These are phyloP conservation scores for Marmota monax DNA, from an alignment of 2,113 vertebrate species.

Conservation along the genomic window DNA sequence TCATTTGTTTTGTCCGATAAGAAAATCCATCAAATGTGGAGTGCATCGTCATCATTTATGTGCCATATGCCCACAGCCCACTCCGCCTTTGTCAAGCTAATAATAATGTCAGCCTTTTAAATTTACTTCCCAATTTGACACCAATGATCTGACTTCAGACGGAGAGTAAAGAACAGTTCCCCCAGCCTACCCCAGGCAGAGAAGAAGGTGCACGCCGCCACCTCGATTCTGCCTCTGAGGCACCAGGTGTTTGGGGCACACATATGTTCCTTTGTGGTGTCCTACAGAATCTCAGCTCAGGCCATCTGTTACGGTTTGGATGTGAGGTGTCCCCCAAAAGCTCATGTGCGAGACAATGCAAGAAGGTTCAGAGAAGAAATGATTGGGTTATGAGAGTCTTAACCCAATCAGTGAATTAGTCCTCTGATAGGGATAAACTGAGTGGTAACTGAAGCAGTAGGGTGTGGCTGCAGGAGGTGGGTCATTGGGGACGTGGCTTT, in stretches of 20 bases:
- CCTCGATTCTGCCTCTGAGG: neutral
- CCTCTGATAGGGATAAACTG: too few relatives aligned
- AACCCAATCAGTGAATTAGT: too few relatives aligned
- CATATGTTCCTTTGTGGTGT: neutral
- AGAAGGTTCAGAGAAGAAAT: too few relatives aligned
- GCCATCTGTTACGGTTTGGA: too few relatives aligned
- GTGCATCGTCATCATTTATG: neutral
- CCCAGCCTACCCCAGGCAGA: neutral
- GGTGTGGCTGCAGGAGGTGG: too few relatives aligned
- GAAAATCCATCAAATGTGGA: neutral
- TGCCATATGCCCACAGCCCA: neutral
- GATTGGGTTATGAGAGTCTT: too few relatives aligned
- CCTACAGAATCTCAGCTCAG: neutral
- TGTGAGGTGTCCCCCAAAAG: too few relatives aligned
- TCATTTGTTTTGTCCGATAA: conserved; percentile 27
- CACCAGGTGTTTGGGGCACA: accelerated
- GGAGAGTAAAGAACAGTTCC: neutral
- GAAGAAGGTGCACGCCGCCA: neutral
- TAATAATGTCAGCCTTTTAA: neutral
- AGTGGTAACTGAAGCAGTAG: too few relatives aligned
- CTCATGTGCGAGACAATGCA: too few relatives aligned
- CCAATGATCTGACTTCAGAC: neutral
- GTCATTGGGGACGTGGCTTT: too few relatives aligned
- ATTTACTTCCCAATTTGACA: neutral
- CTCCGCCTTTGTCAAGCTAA: neutral